Evolutionary conservation across 2,113 vertebrate species (phyloP), one percentile per base, ranked within the genome.

Genomic region (Campylomormyrus numenius): DNA sequence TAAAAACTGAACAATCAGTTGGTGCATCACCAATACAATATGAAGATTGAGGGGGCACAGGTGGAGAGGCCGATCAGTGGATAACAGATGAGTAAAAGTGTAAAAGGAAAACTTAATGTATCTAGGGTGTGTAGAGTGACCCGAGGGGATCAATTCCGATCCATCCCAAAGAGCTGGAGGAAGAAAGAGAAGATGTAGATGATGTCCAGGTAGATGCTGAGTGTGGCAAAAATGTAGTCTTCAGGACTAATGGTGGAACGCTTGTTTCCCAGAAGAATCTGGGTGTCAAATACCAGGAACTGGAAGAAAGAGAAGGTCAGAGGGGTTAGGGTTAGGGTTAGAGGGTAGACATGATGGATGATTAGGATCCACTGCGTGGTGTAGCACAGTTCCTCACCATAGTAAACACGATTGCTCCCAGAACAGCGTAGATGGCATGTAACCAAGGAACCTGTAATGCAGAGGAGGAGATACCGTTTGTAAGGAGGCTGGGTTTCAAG

Each of bases 231-330:
- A 89, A 99, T 92, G 90, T 99, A 98, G 90, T 99, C 98, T 94
- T 99, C 98, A 0, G 98, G 98, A 91, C 94, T 99, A 88, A 99
- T 94, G 0, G 96, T 88, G 88, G 97, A 96, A 1, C 96, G 96
- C 35, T 97, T 97, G 90, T 96, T 98, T 39, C 98, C 98, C 91
- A 99, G 95, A 91, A 99, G 94, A 95, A 98, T 83, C 95, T 99
- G 98, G 2, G 98, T 99, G 92, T 99, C 98, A 15, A 98, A 97
- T 0, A 98, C 97, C 93, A 99, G 95, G 94, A 99, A 99, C 98
- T 99, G 93, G 2, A 21, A 27, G 2, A 89, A 87, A 90, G 70
- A 92, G 88, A 90, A 31, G 21, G 15, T 35, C 15, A 31, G 50
- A 27, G 53, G 52, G 13, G 42, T 84, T 84, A 24, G 39, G n/a